Evolutionary conservation across 2,113 vertebrate species (phyloP).

Genomic region (Orientallactaga bullata): DNA sequence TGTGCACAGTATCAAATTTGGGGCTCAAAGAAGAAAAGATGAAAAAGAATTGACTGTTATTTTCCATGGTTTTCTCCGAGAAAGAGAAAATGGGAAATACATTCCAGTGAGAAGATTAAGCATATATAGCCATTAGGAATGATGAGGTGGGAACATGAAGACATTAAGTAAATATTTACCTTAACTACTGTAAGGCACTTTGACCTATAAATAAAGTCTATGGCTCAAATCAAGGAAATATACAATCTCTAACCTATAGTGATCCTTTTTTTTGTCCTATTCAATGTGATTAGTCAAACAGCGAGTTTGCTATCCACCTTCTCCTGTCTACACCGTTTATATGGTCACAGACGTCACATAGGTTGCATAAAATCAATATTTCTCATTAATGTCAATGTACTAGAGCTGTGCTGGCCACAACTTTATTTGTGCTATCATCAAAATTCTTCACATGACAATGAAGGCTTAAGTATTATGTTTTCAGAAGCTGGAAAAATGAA

Average conservation of each 20-base stretch:
- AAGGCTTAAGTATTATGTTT: conserved; percentile 34
- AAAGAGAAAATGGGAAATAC: conserved; percentile 19
- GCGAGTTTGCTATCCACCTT: conserved; percentile 12
- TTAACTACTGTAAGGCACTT: neutral
- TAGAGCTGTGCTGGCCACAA: neutral
- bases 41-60: conserved; percentile 21
- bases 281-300: neutral
- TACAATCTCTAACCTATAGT: neutral
- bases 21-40: conserved; percentile 11
- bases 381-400: neutral
- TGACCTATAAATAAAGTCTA: conserved; percentile 6
- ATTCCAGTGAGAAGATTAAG: conserved; percentile 10
- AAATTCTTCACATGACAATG: conserved; percentile 51
- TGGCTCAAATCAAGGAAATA: conserved; percentile 38
- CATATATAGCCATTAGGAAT: conserved; percentile 17
- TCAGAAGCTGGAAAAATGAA: neutral
- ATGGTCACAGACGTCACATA: neutral
- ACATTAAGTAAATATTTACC: neutral
- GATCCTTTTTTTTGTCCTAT: neutral
- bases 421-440: conserved; percentile 27
- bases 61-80: conserved; percentile 7
- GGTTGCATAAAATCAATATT: conserved; percentile 40
- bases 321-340: neutral
- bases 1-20: conserved; percentile 41
- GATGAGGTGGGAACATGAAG: neutral